Percentiles rank a stretch among this genome's conserved stretches.
phyloP scores from a whole-genome alignment of 2,113 vertebrate species.

The Morone chrysops region DNA sequence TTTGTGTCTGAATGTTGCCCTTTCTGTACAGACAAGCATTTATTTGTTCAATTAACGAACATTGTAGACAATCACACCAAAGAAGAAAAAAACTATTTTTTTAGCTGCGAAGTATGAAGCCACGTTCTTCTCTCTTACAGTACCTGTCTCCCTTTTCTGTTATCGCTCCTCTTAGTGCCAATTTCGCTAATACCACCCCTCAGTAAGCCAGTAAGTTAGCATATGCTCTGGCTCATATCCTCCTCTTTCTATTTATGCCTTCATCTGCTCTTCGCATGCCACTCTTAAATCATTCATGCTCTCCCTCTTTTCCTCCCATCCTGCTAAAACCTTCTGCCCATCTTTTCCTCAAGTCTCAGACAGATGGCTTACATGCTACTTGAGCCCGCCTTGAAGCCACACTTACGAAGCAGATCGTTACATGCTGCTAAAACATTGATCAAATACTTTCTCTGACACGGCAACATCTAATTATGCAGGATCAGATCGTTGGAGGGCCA shows the following conservation, averaged over 20 bases:
- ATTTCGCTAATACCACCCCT: conserved; percentile 32
- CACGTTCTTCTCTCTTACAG: neutral
- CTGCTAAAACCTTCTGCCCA: conserved; percentile 42
- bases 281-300: conserved; percentile 71
- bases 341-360: conserved; percentile 39
- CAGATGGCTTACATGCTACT: conserved; percentile 54
- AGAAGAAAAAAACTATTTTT: neutral
- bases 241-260: conserved; percentile 61
- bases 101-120: neutral
- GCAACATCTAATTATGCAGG: conserved; percentile 30
- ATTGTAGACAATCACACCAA: neutral
- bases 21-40: neutral
- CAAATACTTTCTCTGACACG: conserved; percentile 24
- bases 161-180: conserved; percentile 9
- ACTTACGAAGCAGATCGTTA: conserved; percentile 47
- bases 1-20: conserved; percentile 3
- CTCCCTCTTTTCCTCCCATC: conserved; percentile 34
- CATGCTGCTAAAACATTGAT: conserved; percentile 56
- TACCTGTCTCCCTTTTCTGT: conserved; percentile 20
- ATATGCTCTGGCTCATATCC: conserved; percentile 53
- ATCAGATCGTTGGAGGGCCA: conserved; percentile 19
- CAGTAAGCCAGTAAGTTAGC: conserved; percentile 30
- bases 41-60: conserved; percentile 3
- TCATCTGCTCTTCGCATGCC: conserved; percentile 62
- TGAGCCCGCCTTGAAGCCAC: conserved; percentile 27